A percentile compares a stretch with the other conserved stretches of the same genome.
Conservation (phyloP, 92 coral and sea anemone genomes). For the Montipora capitata region DNA sequence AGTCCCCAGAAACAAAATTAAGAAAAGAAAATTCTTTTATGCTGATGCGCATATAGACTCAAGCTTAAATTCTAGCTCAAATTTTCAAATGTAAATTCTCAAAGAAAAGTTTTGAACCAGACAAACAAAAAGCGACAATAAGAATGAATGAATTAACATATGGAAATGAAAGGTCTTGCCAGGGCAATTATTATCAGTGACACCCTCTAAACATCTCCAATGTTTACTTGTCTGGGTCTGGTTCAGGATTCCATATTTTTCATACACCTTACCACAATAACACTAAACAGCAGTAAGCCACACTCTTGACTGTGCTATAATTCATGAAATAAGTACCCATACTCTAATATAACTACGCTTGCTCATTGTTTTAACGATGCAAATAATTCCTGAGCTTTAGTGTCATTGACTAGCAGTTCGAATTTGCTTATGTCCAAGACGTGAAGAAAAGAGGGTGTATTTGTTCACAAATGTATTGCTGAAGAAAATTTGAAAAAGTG, state of each 20-base stretch:
- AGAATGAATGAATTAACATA: not conserved
- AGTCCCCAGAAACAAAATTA: too few species aligned
- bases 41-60: not conserved
- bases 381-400: not conserved
- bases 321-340: not conserved
- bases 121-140: not conserved
- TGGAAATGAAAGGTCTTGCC: not conserved
- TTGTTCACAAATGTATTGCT: not conserved
- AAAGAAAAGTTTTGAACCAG: not conserved
- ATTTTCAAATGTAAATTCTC: not conserved
- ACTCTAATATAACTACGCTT: not conserved
- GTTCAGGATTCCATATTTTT: not conserved
- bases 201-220: not conserved
- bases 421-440: not conserved
- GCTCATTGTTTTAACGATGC: not conserved
- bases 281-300: too few species aligned
- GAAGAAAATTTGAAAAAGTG: not conserved
- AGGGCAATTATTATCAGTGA: not conserved
- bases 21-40: too few species aligned
- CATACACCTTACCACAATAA: too few species aligned
- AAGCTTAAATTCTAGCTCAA: not conserved
- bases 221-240: not conserved
- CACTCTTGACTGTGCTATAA: conserved; percentile 1
- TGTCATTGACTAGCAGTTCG: not conserved
- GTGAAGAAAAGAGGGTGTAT: not conserved